Conservation (phyloP, 2,797 vertebrate species). For the Enteromius viviparus region DNA sequence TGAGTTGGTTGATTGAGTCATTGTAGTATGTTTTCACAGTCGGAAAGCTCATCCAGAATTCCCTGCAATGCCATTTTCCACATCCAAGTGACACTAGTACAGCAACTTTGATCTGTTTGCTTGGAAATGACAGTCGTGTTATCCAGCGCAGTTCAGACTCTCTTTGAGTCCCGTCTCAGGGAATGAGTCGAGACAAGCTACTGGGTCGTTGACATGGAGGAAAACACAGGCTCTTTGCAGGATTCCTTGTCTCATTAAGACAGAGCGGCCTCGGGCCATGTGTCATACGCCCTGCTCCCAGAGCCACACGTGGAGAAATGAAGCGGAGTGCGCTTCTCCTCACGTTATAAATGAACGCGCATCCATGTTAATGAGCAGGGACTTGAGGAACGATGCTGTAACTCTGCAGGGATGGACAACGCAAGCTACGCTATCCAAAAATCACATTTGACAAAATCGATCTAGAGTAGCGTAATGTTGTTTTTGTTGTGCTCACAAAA, state of each 20-base stretch:
- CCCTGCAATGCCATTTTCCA: not conserved
- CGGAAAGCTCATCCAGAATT: not conserved
- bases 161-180: constrained; percentile 9
- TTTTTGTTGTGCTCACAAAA: constrained; percentile 26
- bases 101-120: constrained; percentile 12
- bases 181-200: constrained; percentile 34
- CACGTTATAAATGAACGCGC: constrained; percentile 45
- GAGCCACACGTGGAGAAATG: constrained; percentile 38
- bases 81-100: constrained; percentile 5
- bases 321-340: constrained; percentile 34
- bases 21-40: not conserved
- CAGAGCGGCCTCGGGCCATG: constrained; percentile 45
- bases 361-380: constrained; percentile 53
- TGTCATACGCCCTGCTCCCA: not conserved
- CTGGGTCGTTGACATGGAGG: constrained; percentile 25
- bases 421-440: constrained; percentile 27
- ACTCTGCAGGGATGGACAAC: constrained; percentile 39
- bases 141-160: constrained; percentile 18
- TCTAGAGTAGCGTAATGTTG: constrained; percentile 28
- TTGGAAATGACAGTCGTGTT: constrained; percentile 23
- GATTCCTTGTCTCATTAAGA: constrained; percentile 40
- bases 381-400: constrained; percentile 41
- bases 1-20: not conserved
- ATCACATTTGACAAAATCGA: constrained; percentile 2
- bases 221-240: constrained; percentile 25